Conservation (phyloP, 2,888 invertebrate species). For the Hymenopus coronatus region DNA sequence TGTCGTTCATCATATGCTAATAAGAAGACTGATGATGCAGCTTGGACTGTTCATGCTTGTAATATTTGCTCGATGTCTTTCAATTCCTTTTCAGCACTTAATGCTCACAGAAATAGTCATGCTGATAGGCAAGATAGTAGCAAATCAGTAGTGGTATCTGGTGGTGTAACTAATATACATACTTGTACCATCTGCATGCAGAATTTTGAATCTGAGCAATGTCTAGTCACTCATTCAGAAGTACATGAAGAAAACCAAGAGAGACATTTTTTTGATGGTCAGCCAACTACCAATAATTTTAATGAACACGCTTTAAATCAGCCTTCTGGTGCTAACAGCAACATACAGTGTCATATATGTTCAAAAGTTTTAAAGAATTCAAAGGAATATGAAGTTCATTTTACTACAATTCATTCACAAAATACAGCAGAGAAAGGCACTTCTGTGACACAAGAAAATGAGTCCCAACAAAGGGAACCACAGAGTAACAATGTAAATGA, state of each 20-base stretch:
- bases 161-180: background rate
- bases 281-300: background rate
- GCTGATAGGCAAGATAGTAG: background rate
- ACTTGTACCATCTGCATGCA: background rate
- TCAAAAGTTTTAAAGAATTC: background rate
- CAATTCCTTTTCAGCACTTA: background rate
- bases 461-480: background rate
- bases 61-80: background rate
- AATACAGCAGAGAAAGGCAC: background rate
- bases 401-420: background rate
- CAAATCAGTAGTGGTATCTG: background rate
- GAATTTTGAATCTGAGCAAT: background rate
- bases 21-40: background rate
- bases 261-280: background rate
- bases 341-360: background rate
- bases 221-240: background rate
- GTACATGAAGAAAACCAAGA: background rate
- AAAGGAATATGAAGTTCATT: background rate
- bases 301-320: background rate
- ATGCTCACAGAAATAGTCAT: background rate
- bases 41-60: background rate
- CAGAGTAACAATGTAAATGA: background rate
- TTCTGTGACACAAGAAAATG: background rate
- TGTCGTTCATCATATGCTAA: background rate
- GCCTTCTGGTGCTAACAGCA: background rate